Evolutionary conservation across 2,888 invertebrate genomes (phyloP), one percentile per base, ranked within the genome.

Genomic region (Platycnemis pennipes): DNA sequence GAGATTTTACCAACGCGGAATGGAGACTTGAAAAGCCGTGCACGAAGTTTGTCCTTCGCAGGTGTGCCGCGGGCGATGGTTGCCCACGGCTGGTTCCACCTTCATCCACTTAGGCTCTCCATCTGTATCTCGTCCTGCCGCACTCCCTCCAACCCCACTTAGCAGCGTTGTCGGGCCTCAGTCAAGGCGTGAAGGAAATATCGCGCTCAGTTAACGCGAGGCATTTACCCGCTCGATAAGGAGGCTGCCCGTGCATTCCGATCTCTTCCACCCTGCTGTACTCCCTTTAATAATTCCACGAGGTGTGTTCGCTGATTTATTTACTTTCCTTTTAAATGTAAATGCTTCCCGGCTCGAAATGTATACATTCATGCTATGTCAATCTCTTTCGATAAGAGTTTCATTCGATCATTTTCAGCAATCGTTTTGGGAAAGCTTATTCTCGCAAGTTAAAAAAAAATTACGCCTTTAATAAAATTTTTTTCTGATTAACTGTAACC

Each of bases 111-210:
- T 53, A 26, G 3, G 11, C 88, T 31, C 16, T 53, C 37, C 49
- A 7, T 7, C 63, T 88, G 49, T 31, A 56, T 19, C 53, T 37
- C 89, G 4, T 16, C 31, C 44, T 31, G 2, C 22, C 16, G 16
- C 53, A 22, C 56, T 89, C 89, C 22, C 89, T 56, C 19, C 49
- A 31, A 26, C 53, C 22, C 19, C 53, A 37, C 53, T 89, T 13
- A 26, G 26, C 45, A 31, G 88, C 8, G 7, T 56, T 89, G 16
- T 42, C 89, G 26, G 49, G 49, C 42, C 53, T 37, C 42, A 31
- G 46, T 89, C 53, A 13, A 56, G 89, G 53, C 49, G 56, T 56
- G 89, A 89, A 89, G 56, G 89, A 89, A 53, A 53, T 89, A 89
- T 89, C 56, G 56, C 89, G 37, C n/a, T 63, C n/a, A 2, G n/a